Base-by-base conservation (phyloP, 37 sponge, comb jelly and placozoan species). In the Eunapius fragilis region DNA sequence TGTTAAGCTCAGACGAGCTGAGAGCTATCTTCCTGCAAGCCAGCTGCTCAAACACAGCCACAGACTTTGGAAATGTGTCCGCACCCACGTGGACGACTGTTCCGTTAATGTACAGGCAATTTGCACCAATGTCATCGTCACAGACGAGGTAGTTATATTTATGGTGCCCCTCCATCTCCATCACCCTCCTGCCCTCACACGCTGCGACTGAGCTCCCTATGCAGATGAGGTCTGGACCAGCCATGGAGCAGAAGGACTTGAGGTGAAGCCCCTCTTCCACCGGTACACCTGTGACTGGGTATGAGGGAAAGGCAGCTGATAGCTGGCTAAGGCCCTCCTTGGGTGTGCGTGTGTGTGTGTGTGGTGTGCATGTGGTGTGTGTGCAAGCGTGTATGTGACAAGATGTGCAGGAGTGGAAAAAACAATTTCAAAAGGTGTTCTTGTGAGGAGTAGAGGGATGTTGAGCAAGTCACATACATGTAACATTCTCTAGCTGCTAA, bases 231-330 rank as follows among this genome's bases (percentile, higher is more conserved):
- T 85, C 86, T 12, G 83, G 85, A 4, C 91, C 93, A 58, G 88
- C 96, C 96, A 95, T 95, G 68, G 96, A 90, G 76, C 86, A 33
- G 45, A 92, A 79, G 25, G 93, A 93, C 86, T 95, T 95, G 14
- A 95, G 79, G 72, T 95, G 96, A 4, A 95, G 88, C 5, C 79
- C 78, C 27, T 70, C 93, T 17, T 38, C 9, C 30, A 94, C 89
- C 0, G 75, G 81, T 23, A 95, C 70, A 25, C 68, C 83, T 13
- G 84, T 80, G 22, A 91, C 91, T 19, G 87, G 87, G 50, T 90
- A 90, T 13, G n/a, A 69, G 23, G 87, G 79, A 71, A 95, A 95
- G 19, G 80, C 74, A 25, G 31, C 45, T 2, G 90, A 77, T 25
- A 95, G 79, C 26, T 87, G 83, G 2, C 76, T 73, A 7, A 93